phyloP scores from a whole-genome alignment of 2,113 vertebrate genomes.

The Rhinoptilus africanus region DNA sequence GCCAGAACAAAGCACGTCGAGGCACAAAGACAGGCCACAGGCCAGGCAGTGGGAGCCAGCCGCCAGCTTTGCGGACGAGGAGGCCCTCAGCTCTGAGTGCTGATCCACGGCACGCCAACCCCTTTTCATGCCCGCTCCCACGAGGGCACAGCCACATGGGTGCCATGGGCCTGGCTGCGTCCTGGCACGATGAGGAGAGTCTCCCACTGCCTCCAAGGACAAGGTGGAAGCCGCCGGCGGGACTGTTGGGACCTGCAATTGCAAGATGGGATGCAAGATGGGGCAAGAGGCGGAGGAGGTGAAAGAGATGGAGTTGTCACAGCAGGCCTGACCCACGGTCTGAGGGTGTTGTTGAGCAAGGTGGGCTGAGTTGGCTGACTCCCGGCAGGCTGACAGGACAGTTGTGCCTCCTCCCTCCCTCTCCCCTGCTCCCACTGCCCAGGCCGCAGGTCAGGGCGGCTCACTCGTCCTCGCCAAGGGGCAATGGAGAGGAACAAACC shows the following conservation, averaged over 20 bases:
- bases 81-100: background rate
- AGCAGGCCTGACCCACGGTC: background rate
- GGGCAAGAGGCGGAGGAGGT: background rate
- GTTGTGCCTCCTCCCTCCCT: background rate
- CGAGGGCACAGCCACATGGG: background rate
- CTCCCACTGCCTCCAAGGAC: fast-evolving
- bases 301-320: background rate
- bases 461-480: background rate
- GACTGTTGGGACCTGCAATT: background rate
- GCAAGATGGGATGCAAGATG: background rate
- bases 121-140: fast-evolving
- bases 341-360: background rate
- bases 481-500: background rate
- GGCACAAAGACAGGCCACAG: background rate
- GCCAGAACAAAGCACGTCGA: background rate
- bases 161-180: background rate
- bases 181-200: fast-evolving
- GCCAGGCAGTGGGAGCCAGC: background rate
- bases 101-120: fast-evolving
- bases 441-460: background rate
- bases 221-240: background rate
- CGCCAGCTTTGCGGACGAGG: background rate
- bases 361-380: background rate
- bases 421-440: background rate
- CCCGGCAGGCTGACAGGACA: fast-evolving